phyloP scores from a whole-genome alignment of 2,888 invertebrate genomes.

The Gibbula magus region DNA sequence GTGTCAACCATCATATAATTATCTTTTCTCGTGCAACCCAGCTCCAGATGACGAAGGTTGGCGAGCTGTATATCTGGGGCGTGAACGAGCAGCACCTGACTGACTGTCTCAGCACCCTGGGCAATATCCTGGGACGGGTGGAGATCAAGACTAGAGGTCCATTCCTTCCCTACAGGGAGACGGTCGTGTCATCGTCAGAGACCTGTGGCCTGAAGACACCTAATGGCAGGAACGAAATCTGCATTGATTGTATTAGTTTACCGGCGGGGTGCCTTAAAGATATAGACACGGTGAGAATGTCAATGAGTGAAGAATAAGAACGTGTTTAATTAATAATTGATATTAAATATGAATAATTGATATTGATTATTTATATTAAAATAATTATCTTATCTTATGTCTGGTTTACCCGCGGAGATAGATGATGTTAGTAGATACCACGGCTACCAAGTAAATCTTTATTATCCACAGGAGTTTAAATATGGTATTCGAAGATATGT shows the following conservation, averaged over 20 bases:
- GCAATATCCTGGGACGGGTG: conserved; percentile 99
- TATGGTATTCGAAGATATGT: too few relatives aligned
- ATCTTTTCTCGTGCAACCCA: background rate
- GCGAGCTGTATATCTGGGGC: conserved; percentile 99
- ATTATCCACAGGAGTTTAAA: too few relatives aligned
- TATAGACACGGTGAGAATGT: conserved; percentile 85
- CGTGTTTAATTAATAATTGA: too few relatives aligned
- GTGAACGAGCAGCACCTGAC: conserved; percentile 99
- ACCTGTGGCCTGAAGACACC: conserved; percentile 99
- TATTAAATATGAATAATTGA: too few relatives aligned
- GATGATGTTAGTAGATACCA: too few relatives aligned
- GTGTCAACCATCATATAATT: background rate
- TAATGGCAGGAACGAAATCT: conserved; percentile 98
- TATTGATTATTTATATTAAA: too few relatives aligned
- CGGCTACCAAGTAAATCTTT: too few relatives aligned
- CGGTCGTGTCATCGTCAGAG: conserved; percentile 93
- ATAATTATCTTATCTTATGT: too few relatives aligned
- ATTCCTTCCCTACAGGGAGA: conserved; percentile 92
- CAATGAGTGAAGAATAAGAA: too few relatives aligned
- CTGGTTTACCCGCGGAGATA: too few relatives aligned
- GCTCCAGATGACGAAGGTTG: conserved; percentile 94
- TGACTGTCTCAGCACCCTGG: conserved; percentile 96
- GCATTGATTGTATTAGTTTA: conserved; percentile 96
- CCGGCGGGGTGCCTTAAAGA: conserved; percentile 97
- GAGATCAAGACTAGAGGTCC: conserved; percentile 87